Evolutionary conservation across 1,140 invertebrate genomes (phyloP), one percentile per base, ranked within the genome.

Genomic region (Pogonus chalceus): DNA sequence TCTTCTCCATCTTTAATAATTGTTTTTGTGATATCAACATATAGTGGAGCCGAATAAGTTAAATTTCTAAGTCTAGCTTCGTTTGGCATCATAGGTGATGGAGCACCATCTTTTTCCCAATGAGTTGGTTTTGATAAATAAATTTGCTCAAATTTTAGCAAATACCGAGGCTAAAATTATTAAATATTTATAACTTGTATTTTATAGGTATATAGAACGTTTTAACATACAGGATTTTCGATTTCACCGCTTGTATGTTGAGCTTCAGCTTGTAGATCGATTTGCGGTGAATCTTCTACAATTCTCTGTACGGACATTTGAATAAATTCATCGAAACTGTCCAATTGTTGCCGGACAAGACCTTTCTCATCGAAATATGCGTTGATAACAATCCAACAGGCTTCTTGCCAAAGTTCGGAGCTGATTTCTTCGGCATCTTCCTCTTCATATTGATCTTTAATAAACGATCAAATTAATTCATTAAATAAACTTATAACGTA

Each of bases 321-420:
- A 71, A 99, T 98, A 68, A 99, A 99, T 75, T 99, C 96, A 79
- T 99, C 96, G 73, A 99, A 99, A 62, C 93, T 98, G 66, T 99
- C 96, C 56, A 99, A 74, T 67, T 99, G 96, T 68, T 99, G 96
- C 49, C 96, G 80, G n/a, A 99, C 96, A 39, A 99, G 78, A 72
- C 92, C 96, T 76, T 99, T 99, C 69, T 99, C 96, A 70, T 99
- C 96, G 73, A 99, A 99, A 73, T 98, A 99, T 1, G 96, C 92
- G 66, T 94, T 96, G 63, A 99, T 99, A 37, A 99, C 95, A 69
- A 98, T 96, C 96, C 96, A 99, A 66, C 95, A 98, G n/a, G 96
- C 96, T 79, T 99, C 96, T 74, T 99, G 93, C 94, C 94, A 98
- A 52, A 96, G 73, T 67, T 96, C 92, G 14, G 90, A 85, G 12